Evolutionary conservation across 2,888 invertebrate species (phyloP), one percentile per base, ranked within the genome.

Genomic region (Merodon equestris): DNA sequence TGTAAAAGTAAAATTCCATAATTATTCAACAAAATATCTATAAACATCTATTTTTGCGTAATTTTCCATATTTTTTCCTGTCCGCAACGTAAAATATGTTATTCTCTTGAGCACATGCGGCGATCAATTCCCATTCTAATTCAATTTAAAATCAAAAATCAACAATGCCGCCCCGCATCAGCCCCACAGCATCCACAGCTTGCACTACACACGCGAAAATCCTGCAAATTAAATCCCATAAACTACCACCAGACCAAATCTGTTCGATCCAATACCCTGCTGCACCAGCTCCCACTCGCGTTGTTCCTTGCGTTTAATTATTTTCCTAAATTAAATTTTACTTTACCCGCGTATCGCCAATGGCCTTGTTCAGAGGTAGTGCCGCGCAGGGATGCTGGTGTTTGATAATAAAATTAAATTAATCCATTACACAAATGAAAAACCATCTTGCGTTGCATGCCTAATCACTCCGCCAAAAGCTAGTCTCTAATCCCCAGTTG

Each of bases 331-430:
- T 27, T 27, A 47, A 47, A 17, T 9, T 40, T 9, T n/a, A 40
- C n/a, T 40, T 40, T 40, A 40, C 40, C 27, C 40, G 9, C 40
- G 1, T 40, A 5, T 40, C n/a, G 40, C n/a, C 7, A 27, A 10
- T 9, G 40, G 10, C 10, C 40, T 40, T n/a, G 10, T 1, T n/a
- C 5, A 3, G n/a, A 3, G n/a, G 10, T 40, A n/a, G n/a, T n/a
- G n/a, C n/a, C n/a, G 27, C 27, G 27, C 2, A 4, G 7, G 27
- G 27, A 27, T 27, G 27, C 27, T 27, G 27, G 40, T 5, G 14
- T 63, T 71, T 56, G 19, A 56, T 51, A 50, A 63, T 71, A 44
- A 71, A 71, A 71, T 71, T 71, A 63, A 63, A 71, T 63, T 63
- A 63, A 71, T 57, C 71, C 34, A 57, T 48, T 40, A 19, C 1